These are phyloP conservation scores for Tiaroga cobitis DNA, from an alignment of 2,797 vertebrate species.

Conservation along the genomic window DNA sequence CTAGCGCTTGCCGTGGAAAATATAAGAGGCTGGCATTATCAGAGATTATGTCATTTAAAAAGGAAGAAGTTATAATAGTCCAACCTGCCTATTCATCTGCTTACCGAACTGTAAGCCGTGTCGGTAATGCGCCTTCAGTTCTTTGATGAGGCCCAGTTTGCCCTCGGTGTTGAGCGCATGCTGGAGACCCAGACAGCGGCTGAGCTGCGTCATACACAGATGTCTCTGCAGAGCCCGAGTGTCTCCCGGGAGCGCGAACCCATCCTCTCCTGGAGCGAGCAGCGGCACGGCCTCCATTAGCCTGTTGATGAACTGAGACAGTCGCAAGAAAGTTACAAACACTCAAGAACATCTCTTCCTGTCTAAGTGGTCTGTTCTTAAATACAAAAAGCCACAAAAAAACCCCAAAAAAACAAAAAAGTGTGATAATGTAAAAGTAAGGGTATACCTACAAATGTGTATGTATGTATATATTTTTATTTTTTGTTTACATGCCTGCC, in stretches of 20 bases:
- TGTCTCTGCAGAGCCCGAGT: conserved; percentile 91
- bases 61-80: neutral
- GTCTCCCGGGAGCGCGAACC: conserved; percentile 82
- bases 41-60: neutral
- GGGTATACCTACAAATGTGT: neutral
- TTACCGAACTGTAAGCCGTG: conserved; percentile 93
- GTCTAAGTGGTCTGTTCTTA: neutral
- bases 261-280: conserved; percentile 73
- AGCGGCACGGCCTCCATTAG: conserved; percentile 87
- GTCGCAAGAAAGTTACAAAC: neutral
- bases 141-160: conserved; percentile 82
- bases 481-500: no score
- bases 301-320: conserved; percentile 86
- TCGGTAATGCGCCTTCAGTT: conserved; percentile 89
- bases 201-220: conserved; percentile 90
- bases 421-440: neutral
- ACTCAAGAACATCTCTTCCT: neutral
- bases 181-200: conserved; percentile 88
- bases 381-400: neutral
- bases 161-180: conserved; percentile 81
- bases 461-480: no score
- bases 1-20: neutral
- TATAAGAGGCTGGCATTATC: neutral
- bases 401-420: no score
- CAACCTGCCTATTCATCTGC: conserved; percentile 48